Percentiles rank a stretch among this genome's conserved stretches.
phyloP scores from a whole-genome alignment of 2,113 vertebrate species.

The Caracal caracal region DNA sequence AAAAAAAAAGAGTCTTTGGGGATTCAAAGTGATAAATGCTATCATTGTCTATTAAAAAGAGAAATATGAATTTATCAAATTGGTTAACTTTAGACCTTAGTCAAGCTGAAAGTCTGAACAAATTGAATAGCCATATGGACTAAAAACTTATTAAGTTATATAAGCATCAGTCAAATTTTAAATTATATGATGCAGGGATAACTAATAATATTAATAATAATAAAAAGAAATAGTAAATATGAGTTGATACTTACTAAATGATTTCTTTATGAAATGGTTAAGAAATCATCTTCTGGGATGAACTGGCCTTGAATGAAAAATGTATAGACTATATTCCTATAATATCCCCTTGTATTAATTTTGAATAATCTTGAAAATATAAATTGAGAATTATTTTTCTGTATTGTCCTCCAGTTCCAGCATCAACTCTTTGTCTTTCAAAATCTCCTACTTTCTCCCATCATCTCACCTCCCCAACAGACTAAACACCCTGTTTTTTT shows the following conservation, averaged over 20 bases:
- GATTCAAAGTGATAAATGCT: constrained; percentile 51
- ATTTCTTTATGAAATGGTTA: constrained; percentile 28
- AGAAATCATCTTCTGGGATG: not conserved
- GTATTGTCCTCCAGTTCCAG: not conserved
- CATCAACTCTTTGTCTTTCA: not conserved
- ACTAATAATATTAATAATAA: not conserved
- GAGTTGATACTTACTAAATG: not conserved
- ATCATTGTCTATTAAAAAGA: constrained; percentile 29
- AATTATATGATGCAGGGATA: not conserved
- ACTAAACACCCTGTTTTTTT: not conserved
- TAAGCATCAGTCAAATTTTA: not conserved
- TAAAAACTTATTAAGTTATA: not conserved
- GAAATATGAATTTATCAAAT: constrained; percentile 46
- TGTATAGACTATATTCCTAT: not conserved
- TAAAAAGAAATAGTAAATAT: not conserved
- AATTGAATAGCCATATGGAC: not conserved
- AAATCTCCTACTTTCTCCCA: not conserved
- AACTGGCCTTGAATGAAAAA: not conserved
- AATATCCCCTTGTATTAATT: not conserved
- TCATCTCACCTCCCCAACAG: not conserved
- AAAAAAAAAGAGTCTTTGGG: not conserved
- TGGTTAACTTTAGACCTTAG: constrained; percentile 20
- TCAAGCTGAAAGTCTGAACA: not conserved
- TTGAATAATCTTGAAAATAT: not conserved
- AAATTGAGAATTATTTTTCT: not conserved